Evolutionary conservation across 2,888 invertebrate species (phyloP).

Genomic region (Patella ulyssiponensis): DNA sequence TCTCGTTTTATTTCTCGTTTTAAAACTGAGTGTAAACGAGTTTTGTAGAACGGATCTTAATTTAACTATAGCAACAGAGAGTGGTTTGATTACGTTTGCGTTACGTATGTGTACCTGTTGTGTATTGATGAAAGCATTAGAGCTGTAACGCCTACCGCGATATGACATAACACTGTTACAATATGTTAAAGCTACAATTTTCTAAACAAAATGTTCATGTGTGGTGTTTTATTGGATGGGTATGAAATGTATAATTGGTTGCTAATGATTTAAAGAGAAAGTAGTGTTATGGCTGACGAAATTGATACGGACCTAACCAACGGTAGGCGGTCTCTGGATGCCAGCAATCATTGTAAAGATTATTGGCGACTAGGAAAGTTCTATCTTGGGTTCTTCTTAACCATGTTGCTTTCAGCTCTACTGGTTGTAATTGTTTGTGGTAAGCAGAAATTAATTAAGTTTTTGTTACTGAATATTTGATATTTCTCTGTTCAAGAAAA

Average conservation of each 20-base stretch:
- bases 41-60: too few relatives aligned
- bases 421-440: conserved; percentile 18
- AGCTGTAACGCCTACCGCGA: too few relatives aligned
- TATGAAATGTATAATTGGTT: not conserved
- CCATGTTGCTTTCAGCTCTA: conserved; percentile 18
- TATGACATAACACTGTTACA: too few relatives aligned
- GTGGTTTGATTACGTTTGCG: too few relatives aligned
- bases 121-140: too few relatives aligned
- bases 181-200: not conserved
- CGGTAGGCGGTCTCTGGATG: not conserved
- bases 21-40: too few relatives aligned
- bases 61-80: too few relatives aligned
- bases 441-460: conserved; percentile 18
- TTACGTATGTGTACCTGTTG: too few relatives aligned
- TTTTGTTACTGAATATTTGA: not conserved
- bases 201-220: not conserved
- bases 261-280: conserved; percentile 1
- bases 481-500: not conserved
- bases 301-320: not conserved
- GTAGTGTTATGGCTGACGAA: conserved; percentile 3
- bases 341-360: conserved; percentile 1
- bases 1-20: too few relatives aligned
- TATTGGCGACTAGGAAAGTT: conserved; percentile 11
- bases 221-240: not conserved
- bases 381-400: conserved; percentile 6